Conservation (phyloP, 2,113 vertebrate species). For the Equus quagga region DNA sequence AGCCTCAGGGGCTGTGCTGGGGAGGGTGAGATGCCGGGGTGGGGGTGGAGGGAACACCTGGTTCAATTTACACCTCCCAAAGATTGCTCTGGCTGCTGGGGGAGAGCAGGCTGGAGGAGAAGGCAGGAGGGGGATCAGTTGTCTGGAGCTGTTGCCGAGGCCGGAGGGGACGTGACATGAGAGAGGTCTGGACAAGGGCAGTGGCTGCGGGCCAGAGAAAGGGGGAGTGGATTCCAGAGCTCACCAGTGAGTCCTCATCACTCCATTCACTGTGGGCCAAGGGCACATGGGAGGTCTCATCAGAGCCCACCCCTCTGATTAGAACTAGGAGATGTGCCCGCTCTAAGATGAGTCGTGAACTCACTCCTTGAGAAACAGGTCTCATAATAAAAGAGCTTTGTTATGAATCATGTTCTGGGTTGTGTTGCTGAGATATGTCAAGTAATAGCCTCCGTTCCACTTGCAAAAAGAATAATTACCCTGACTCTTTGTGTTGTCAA, state of each 20-base stretch:
- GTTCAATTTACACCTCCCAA: background rate
- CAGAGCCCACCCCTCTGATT: background rate
- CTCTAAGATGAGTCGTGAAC: background rate
- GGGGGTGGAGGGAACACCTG: background rate
- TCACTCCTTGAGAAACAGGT: background rate
- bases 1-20: background rate
- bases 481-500: background rate
- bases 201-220: no score
- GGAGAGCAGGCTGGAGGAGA: background rate
- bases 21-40: accelerated
- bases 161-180: background rate
- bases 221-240: background rate
- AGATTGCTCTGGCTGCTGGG: background rate
- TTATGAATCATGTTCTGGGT: background rate
- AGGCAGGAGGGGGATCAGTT: background rate
- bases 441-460: constrained; percentile 2
- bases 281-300: background rate
- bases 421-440: constrained; percentile 54
- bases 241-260: accelerated
- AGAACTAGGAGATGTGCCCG: accelerated
- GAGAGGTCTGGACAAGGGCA: background rate
- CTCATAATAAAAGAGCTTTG: background rate
- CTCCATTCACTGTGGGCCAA: background rate
- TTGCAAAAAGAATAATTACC: constrained; percentile 29
- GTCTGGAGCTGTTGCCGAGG: background rate